Percentiles rank a stretch among this genome's conserved stretches.
Conservation (phyloP, 2,888 invertebrate genomes). For the Phragmatobia fuliginosa region DNA sequence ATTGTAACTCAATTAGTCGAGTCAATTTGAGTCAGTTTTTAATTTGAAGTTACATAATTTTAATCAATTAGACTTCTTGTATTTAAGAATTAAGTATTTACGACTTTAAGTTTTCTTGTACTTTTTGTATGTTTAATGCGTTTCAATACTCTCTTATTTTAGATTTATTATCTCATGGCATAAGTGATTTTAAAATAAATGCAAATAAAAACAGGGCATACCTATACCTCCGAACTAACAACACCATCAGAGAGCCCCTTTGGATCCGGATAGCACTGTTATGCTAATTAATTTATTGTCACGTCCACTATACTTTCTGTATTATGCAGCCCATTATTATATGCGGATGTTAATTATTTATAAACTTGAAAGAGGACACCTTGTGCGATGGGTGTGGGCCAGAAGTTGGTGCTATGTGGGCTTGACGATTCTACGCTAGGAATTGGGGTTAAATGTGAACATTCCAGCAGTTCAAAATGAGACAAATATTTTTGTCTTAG, state of each 20-base stretch:
- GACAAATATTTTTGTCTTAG: too few relatives aligned
- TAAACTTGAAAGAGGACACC: conserved; percentile 31
- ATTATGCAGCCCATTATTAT: conserved; percentile 53
- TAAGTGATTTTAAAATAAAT: background rate
- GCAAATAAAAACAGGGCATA: conserved; percentile 3
- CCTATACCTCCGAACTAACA: conserved; percentile 10
- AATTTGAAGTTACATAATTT: background rate
- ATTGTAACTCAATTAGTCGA: background rate
- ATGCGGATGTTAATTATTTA: conserved; percentile 60
- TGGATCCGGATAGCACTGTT: conserved; percentile 57
- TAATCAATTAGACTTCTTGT: too few relatives aligned
- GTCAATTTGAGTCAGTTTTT: background rate
- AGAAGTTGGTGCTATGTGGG: conserved; percentile 9
- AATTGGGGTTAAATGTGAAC: background rate
- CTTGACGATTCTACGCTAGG: background rate
- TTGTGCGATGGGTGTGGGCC: conserved; percentile 10
- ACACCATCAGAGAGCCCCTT: conserved; percentile 18
- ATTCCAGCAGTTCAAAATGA: background rate
- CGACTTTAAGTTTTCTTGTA: too few relatives aligned
- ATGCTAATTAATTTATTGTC: conserved; percentile 79
- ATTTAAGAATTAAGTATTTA: too few relatives aligned
- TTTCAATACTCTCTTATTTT: too few relatives aligned
- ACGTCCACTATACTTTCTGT: conserved; percentile 57
- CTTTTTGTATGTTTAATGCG: too few relatives aligned
- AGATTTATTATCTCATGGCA: background rate